A percentile compares a stretch with the other conserved stretches of the same genome.
Conservation (phyloP, 2,888 invertebrate species). For the Cyclophora punctaria region DNA sequence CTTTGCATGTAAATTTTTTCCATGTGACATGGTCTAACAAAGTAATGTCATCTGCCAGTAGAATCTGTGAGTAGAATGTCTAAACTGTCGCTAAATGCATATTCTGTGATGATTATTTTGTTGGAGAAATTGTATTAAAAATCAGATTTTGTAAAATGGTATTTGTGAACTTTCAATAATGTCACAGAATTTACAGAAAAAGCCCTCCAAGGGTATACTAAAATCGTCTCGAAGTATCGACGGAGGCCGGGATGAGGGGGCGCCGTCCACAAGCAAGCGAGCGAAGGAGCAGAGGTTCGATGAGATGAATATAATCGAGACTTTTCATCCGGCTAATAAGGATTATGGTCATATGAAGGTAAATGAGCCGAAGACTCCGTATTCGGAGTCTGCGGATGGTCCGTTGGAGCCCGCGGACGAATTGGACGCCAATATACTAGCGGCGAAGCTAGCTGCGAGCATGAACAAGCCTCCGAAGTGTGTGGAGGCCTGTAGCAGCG, state of each 20-base stretch:
- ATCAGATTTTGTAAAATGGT: neutral
- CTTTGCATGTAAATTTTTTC: neutral
- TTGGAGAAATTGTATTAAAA: neutral
- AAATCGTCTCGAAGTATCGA: constrained; percentile 95
- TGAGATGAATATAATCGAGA: constrained; percentile 98
- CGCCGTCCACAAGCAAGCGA: constrained; percentile 61
- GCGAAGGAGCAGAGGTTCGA: constrained; percentile 90
- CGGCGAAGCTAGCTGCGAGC: constrained; percentile 80
- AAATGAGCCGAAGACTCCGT: constrained; percentile 98
- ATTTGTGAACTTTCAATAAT: constrained; percentile 43
- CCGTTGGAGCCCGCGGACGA: constrained; percentile 76
- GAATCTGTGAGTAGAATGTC: neutral
- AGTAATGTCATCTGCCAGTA: neutral
- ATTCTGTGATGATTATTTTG: constrained; percentile 17
- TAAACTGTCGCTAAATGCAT: neutral
- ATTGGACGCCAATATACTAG: constrained; percentile 81
- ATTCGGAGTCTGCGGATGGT: constrained; percentile 76
- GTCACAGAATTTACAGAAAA: constrained; percentile 87
- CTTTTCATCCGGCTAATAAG: constrained; percentile 97
- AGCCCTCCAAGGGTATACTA: constrained; percentile 91
- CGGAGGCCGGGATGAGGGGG: constrained; percentile 62
- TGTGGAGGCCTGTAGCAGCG: constrained; percentile 67
- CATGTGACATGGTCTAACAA: neutral
- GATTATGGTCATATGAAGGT: constrained; percentile 99
- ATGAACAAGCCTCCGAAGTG: constrained; percentile 70